Evolutionary conservation across 30 jellyfish, hydroid and myxozoan species (phyloP).

Genomic region (Aurelia coerulea): DNA sequence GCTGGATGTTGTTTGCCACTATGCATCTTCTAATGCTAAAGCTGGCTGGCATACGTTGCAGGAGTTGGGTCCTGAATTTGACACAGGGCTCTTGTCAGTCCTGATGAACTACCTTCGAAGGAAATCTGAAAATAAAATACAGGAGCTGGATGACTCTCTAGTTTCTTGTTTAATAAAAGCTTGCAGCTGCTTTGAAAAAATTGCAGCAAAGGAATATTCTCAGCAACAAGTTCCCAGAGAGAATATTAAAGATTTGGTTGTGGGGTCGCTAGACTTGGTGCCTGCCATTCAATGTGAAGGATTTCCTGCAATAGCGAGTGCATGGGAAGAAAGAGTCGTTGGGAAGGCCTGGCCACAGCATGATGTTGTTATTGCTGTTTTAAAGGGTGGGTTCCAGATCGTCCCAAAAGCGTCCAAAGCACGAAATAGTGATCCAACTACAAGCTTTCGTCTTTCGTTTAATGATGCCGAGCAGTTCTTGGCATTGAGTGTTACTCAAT

Average conservation of each 20-base stretch:
- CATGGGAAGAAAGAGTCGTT: neutral
- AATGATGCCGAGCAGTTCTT: constrained; percentile 40
- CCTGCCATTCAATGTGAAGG: constrained; percentile 51
- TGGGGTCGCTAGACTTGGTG: constrained; percentile 44
- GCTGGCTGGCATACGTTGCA: constrained; percentile 2
- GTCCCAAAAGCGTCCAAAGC: constrained; percentile 45
- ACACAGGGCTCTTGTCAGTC: constrained; percentile 18
- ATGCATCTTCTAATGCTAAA: constrained; percentile 7
- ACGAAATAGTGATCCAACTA: constrained; percentile 1
- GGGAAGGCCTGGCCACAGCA: constrained; percentile 44
- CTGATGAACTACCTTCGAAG: neutral
- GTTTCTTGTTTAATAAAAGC: neutral
- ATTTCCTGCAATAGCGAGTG: no score
- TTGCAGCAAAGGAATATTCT: constrained; percentile 6
- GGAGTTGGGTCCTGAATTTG: constrained; percentile 37
- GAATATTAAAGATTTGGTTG: neutral
- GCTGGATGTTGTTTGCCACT: neutral
- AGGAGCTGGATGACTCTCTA: neutral
- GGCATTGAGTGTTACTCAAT: constrained; percentile 6
- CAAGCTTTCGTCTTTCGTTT: constrained; percentile 46
- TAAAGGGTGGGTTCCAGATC: constrained; percentile 48
- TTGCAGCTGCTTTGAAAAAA: neutral
- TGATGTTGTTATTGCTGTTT: neutral
- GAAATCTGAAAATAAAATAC: neutral
- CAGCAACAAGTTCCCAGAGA: neutral